A percentile compares a stretch with the other conserved stretches of the same genome.
Evolutionary conservation across 2,888 invertebrate species (phyloP).

Genomic region (Isotomurus palustris): DNA sequence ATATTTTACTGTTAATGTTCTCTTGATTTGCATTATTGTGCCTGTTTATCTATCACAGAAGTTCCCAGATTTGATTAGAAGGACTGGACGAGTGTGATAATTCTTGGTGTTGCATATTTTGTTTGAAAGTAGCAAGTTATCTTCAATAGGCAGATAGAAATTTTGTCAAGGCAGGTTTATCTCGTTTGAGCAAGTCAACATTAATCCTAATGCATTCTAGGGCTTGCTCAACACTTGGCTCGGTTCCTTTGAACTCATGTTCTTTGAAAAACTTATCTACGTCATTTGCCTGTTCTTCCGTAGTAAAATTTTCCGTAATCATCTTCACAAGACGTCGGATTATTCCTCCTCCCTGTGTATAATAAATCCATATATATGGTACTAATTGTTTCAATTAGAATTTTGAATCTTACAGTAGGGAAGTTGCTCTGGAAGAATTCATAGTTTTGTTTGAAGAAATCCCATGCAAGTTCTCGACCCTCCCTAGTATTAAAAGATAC

Average conservation of each 20-base stretch:
- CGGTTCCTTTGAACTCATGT: conserved; percentile 72
- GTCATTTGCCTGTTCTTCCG: conserved; percentile 72
- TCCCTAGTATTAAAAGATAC: conserved; percentile 66
- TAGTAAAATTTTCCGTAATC: conserved; percentile 82
- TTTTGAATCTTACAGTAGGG: conserved; percentile 29
- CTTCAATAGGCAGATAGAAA: not conserved
- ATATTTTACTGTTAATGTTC: too few species aligned
- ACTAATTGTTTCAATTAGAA: not conserved
- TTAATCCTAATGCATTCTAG: conserved; percentile 87
- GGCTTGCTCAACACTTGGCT: conserved; percentile 83
- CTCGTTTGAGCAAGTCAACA: conserved; percentile 78
- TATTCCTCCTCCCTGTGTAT: conserved; percentile 68
- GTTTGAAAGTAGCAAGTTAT: too few species aligned
- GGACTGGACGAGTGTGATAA: too few species aligned
- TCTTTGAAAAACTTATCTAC: conserved; percentile 74
- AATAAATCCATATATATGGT: not conserved
- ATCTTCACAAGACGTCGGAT: conserved; percentile 76
- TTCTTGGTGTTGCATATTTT: too few species aligned
- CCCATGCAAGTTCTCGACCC: conserved; percentile 83
- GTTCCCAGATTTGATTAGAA: too few species aligned
- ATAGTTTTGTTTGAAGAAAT: conserved; percentile 83
- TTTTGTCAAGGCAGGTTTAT: conserved; percentile 52
- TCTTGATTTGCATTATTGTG: too few species aligned
- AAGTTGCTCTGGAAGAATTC: conserved; percentile 53
- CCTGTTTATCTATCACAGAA: too few species aligned